phyloP scores from a whole-genome alignment of 2,113 vertebrate species.

The Antechinus flavipes region DNA sequence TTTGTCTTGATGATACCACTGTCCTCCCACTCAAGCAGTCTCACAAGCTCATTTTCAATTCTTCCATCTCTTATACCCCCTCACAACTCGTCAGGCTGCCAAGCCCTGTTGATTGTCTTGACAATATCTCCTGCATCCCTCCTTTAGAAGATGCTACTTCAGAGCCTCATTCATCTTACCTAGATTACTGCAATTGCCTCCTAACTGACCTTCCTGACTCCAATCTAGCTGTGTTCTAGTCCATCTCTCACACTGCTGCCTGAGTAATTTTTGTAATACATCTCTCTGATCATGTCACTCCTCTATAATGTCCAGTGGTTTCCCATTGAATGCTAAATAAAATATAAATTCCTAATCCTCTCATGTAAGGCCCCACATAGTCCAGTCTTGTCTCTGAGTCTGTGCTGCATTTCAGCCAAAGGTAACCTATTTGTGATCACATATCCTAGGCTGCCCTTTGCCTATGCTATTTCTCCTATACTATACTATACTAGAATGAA shows the following conservation, averaged over 20 bases:
- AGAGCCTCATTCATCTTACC: background rate
- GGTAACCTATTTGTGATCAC: background rate
- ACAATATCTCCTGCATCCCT: background rate
- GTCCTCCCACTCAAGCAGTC: background rate
- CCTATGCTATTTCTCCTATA: background rate
- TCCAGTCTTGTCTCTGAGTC: background rate
- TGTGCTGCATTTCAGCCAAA: background rate
- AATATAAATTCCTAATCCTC: background rate
- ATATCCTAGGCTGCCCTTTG: background rate
- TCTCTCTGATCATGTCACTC: background rate
- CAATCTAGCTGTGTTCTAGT: slow-evolving; percentile 1
- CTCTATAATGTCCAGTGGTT: background rate
- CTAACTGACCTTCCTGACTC: background rate
- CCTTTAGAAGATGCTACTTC: background rate
- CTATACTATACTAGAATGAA: background rate
- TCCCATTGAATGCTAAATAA: background rate
- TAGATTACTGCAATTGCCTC: background rate
- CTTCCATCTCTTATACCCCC: background rate
- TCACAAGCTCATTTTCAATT: background rate
- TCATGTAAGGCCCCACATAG: background rate
- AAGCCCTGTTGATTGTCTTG: background rate
- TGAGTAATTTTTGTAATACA: background rate
- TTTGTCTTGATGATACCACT: background rate
- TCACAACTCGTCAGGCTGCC: background rate
- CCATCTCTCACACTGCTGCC: background rate